phyloP scores from a whole-genome alignment of 2,888 invertebrate species.

The Ophion obscuratus region DNA sequence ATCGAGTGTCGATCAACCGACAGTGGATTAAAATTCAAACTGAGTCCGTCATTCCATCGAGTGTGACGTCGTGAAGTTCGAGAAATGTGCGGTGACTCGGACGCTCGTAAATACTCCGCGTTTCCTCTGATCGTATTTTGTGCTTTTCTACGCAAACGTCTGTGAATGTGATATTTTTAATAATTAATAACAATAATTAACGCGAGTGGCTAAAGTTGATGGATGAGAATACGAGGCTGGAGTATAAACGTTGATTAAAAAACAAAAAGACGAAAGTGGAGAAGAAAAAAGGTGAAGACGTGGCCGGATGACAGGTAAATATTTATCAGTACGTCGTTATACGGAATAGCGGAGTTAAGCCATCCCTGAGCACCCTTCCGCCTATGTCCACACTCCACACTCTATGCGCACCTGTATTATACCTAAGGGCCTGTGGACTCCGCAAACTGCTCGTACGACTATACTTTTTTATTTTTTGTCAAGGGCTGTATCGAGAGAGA shows the following conservation, averaged over 20 bases:
- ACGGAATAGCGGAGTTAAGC: conserved; percentile 58
- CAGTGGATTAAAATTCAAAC: conserved; percentile 1
- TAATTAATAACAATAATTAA: background rate
- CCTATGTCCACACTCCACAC: conserved; percentile 48
- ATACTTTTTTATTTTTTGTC: conserved; percentile 24
- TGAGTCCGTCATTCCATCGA: background rate
- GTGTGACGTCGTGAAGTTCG: conserved; percentile 17
- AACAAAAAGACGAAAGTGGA: conserved; percentile 33
- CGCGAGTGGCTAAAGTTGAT: conserved; percentile 45
- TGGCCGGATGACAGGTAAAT: conserved; percentile 79
- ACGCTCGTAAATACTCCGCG: conserved; percentile 5
- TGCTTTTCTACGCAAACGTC: background rate
- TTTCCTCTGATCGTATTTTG: conserved; percentile 9
- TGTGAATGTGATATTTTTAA: conserved; percentile 36
- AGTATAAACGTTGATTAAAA: conserved; percentile 74
- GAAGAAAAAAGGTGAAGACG: conserved; percentile 30
- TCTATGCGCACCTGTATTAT: conserved; percentile 18
- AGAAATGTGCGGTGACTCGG: conserved; percentile 24
- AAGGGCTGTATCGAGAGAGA: conserved; percentile 27
- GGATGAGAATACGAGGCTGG: conserved; percentile 53
- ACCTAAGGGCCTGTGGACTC: conserved; percentile 31
- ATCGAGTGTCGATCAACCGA: background rate
- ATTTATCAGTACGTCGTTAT: conserved; percentile 73
- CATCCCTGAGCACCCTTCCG: conserved; percentile 40
- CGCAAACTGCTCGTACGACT: conserved; percentile 27